These are phyloP conservation scores for Scaptodrosophila latifasciaeformis DNA, from an alignment of 2,888 invertebrate genomes.

Conservation along the genomic window DNA sequence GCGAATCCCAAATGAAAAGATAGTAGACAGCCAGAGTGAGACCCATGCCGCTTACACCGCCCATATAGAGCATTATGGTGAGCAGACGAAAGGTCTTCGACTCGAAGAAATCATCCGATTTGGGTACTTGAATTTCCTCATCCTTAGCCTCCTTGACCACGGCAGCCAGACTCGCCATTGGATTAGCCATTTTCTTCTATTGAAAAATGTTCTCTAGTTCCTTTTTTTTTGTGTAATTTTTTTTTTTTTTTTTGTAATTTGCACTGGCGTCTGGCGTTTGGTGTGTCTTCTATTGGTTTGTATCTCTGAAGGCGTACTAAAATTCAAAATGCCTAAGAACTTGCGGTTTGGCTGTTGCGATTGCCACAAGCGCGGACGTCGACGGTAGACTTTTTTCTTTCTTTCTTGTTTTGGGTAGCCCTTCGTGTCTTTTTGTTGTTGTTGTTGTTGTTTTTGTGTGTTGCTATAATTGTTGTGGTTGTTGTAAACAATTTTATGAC, in stretches of 20 bases:
- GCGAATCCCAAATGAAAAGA: conserved; percentile 73
- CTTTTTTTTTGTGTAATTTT: too few species aligned
- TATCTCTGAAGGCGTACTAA: conserved; percentile 49
- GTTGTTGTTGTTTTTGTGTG: not conserved
- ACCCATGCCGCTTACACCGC: conserved; percentile 71
- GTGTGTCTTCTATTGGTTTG: conserved; percentile 34
- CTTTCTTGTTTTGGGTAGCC: not conserved
- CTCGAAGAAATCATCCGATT: conserved; percentile 69
- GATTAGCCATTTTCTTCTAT: conserved; percentile 25
- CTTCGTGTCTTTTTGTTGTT: not conserved
- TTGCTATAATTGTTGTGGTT: not conserved
- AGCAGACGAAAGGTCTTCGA: conserved; percentile 70
- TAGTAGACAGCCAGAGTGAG: conserved; percentile 71
- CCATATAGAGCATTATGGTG: conserved; percentile 69
- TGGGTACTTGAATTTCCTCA: conserved; percentile 62
- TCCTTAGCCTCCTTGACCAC: conserved; percentile 54
- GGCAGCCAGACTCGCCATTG: conserved; percentile 33
- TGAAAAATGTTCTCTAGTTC: too few species aligned
- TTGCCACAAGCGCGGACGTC: not conserved
- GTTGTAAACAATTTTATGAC: not conserved
- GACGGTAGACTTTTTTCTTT: conserved; percentile 10
- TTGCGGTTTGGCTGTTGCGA: not conserved
- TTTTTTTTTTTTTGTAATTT: too few species aligned
- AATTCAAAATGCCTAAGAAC: conserved; percentile 9
- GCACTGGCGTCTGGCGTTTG: too few species aligned